Conservation (phyloP, 1,140 invertebrate genomes). For the Agrypnia vestita region DNA sequence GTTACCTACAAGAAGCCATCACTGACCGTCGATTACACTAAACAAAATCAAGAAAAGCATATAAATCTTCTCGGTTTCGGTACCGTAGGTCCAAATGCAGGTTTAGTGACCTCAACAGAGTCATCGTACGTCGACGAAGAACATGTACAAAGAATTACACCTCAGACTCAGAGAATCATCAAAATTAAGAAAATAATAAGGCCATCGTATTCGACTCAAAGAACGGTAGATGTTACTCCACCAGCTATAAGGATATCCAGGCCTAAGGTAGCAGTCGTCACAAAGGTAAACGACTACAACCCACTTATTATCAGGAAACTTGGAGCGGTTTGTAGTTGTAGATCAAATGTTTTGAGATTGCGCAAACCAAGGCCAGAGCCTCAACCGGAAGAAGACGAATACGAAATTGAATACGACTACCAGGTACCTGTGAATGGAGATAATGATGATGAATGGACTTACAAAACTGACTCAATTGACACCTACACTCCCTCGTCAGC, state of each 20-base stretch:
- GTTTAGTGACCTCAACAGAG: conserved; percentile 62
- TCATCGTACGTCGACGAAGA: conserved; percentile 63
- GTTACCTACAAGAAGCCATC: conserved; percentile 62
- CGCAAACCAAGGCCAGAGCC: conserved; percentile 68
- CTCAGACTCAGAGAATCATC: conserved; percentile 60
- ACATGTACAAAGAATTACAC: conserved; percentile 35
- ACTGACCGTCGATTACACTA: conserved; percentile 65
- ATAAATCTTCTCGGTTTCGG: conserved; percentile 67
- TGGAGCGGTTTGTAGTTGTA: conserved; percentile 82
- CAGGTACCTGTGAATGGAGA: conserved; percentile 64
- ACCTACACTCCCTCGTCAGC: conserved; percentile 54
- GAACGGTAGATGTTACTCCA: conserved; percentile 66
- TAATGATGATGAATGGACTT: conserved; percentile 63
- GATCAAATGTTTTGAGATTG: conserved; percentile 76
- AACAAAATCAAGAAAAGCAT: conserved; percentile 55
- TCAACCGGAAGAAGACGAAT: conserved; percentile 59
- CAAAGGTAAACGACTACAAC: conserved; percentile 79
- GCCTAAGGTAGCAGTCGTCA: conserved; percentile 75
- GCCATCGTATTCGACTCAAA: conserved; percentile 66
- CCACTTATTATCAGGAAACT: conserved; percentile 81
- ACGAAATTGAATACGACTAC: conserved; percentile 64
- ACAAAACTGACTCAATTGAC: conserved; percentile 60
- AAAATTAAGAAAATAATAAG: conserved; percentile 62
- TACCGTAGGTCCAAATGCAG: conserved; percentile 66
- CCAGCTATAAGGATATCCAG: conserved; percentile 65